Base-by-base conservation (phyloP, 2,797 vertebrate genomes). In the Neosilurus mollespiculum region DNA sequence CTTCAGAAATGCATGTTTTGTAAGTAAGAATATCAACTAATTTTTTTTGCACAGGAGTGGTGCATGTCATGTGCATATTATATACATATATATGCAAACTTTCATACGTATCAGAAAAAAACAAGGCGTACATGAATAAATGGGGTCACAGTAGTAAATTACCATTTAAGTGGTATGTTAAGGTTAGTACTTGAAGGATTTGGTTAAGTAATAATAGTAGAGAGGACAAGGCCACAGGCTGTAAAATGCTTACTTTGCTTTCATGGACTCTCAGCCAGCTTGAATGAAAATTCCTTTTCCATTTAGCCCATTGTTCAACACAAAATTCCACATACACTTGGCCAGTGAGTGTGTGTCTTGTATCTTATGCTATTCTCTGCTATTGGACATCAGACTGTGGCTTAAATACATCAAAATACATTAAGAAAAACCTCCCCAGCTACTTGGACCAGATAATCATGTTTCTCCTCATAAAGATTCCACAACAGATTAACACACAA, bases 401-500 rank as follows among this genome's bases (percentile, higher is more conserved):
- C 26, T 56, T 34, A 26, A 24, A 12, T 43, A 37, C 14, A 0
- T 64, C 62, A 62, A 62, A 78, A 78, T 51, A n/a, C 53, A 20
- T 24, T 8, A 78, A 53, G 9, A 51, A 20, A 51, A 78, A 78
- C 3, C 15, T 30, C 9, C 5, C 5, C 15, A 2, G 16, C 77
- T 66, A 65, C 61, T 14, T 65, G 6, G 51, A 26, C 0, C 4
- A 65, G 24, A 65, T 1, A 3, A 15, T 51, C 43, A 64, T 65
- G 77, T 20, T 78, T 51, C 61, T 18, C 9, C 4, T 26, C 20
- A 65, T 37, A 65, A 30, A 79, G 77, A 53, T 30, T 79, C 62
- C 49, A 24, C 16, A 82, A 81, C 11, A 24, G 69, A 73, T 81
- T 80, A 75, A 84, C 26, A 77, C 58, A 84, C 7, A 4, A 43